Evolutionary conservation across 2,113 vertebrate species (phyloP), one percentile per base, ranked within the genome.

Genomic region (Saccopteryx bilineata): DNA sequence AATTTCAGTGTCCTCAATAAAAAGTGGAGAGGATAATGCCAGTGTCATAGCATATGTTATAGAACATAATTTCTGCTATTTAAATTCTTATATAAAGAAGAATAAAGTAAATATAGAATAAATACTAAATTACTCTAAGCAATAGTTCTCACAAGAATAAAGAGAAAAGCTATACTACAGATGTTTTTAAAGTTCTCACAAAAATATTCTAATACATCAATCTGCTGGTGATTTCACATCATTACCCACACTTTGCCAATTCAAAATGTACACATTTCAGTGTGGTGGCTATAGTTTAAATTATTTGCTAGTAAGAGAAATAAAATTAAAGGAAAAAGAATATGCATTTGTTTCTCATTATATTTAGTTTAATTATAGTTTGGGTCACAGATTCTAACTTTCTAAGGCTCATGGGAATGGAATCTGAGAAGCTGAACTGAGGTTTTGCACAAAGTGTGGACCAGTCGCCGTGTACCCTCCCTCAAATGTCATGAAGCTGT

Each of bases 341-440:
- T 31, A 80, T 75, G 39, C 5, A 11, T 91, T 58, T 66, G 18
- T 52, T 58, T 83, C 69, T 93, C 78, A 58, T 85, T 91, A 78
- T 78, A 87, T 63, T 74, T 96, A 56, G 69, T 84, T 92, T 87
- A 93, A 93, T 96, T 96, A 93, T 48, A 58, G 13, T 58, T 84
- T 82, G 8, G 31, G 46, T 63, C 39, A 78, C 21, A 87, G 54
- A 75, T 74, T 81, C 21, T 85, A 48, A 23, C 28, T 95, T 97
- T 76, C 18, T 66, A 69, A 81, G 48, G 23, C 72, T 82, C 74
- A 21, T 63, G 61, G 24, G n/a, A 21, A 79, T 56, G 19, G 28
- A 21, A 79, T 56, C 58, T 54, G 65, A 90, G 60, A 93, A 63
- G 13, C 69, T 60, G 76, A 78, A 31, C 61, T 15, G 54, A 92